Conservation (phyloP, 2,888 invertebrate species). For the Pegoplata infirma region DNA sequence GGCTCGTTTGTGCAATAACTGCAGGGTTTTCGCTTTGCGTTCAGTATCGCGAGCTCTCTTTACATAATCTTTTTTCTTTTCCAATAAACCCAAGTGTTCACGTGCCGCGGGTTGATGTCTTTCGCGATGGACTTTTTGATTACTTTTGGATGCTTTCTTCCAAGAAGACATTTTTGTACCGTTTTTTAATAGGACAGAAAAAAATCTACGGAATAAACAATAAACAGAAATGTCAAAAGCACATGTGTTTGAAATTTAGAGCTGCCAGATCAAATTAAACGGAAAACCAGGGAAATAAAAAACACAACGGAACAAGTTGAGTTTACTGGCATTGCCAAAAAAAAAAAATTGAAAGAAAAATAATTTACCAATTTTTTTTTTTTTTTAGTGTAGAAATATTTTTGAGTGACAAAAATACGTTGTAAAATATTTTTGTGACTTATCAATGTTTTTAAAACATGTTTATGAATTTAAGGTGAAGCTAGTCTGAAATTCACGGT, state of each 20-base stretch:
- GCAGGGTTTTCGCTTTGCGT: slow-evolving; percentile 89
- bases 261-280: slow-evolving; percentile 1
- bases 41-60: slow-evolving; percentile 88
- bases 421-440: no score
- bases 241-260: slow-evolving; percentile 3
- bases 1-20: slow-evolving; percentile 89
- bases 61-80: slow-evolving; percentile 94
- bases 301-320: no score
- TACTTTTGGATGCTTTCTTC: slow-evolving; percentile 91
- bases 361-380: no score
- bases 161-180: slow-evolving; percentile 88
- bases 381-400: no score
- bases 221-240: slow-evolving; percentile 14
- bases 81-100: slow-evolving; percentile 88
- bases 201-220: neutral
- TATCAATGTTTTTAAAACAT: no score
- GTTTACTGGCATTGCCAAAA: no score
- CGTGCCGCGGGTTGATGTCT: slow-evolving; percentile 90
- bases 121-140: slow-evolving; percentile 90
- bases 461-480: no score
- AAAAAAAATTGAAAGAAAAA: no score
- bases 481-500: no score
- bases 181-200: neutral
- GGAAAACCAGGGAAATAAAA: no score
- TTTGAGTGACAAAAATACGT: no score